Percentiles rank a stretch among this genome's conserved stretches.
These are phyloP conservation scores for Syngnathus typhle DNA, from an alignment of 2,113 vertebrate genomes.

Conservation along the genomic window DNA sequence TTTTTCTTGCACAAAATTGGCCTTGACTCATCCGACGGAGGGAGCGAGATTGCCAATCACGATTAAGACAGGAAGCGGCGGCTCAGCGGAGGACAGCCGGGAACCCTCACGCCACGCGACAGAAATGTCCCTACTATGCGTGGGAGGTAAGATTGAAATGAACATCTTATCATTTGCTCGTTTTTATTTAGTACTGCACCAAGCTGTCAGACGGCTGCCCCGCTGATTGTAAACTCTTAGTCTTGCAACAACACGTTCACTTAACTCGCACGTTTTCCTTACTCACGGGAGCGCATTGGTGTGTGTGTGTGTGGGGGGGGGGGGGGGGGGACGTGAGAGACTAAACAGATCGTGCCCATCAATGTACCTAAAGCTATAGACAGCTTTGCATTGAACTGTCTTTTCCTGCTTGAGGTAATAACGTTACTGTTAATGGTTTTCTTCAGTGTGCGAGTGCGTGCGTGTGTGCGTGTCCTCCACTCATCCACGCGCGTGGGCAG, in stretches of 20 bases:
- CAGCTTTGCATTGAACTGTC: neutral
- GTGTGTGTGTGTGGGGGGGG: neutral
- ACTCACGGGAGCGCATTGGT: neutral
- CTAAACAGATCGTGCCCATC: constrained; percentile 12
- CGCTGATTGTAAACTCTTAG: constrained; percentile 38
- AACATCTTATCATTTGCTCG: constrained; percentile 1
- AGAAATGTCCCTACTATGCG: constrained; percentile 86
- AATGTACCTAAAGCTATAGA: constrained; percentile 12
- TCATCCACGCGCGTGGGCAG: constrained; percentile 64
- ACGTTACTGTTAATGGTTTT: constrained; percentile 22
- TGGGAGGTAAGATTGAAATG: constrained; percentile 74
- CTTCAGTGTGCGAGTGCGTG: constrained; percentile 22
- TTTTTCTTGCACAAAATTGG: neutral
- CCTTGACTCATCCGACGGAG: constrained; percentile 6
- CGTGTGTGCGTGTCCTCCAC: constrained; percentile 33
- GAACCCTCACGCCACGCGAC: constrained; percentile 50
- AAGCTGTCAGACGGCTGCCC: constrained; percentile 35
- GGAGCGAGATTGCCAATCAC: constrained; percentile 49
- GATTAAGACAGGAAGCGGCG: constrained; percentile 28
- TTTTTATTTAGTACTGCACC: constrained; percentile 18
- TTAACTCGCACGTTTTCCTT: neutral
- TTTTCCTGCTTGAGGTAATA: constrained; percentile 2
- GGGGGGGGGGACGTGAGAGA: neutral
- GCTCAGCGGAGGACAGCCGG: constrained; percentile 59
- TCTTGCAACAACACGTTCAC: constrained; percentile 5